Conservation (phyloP, 2,888 invertebrate species). For the Pinctada fucata region DNA sequence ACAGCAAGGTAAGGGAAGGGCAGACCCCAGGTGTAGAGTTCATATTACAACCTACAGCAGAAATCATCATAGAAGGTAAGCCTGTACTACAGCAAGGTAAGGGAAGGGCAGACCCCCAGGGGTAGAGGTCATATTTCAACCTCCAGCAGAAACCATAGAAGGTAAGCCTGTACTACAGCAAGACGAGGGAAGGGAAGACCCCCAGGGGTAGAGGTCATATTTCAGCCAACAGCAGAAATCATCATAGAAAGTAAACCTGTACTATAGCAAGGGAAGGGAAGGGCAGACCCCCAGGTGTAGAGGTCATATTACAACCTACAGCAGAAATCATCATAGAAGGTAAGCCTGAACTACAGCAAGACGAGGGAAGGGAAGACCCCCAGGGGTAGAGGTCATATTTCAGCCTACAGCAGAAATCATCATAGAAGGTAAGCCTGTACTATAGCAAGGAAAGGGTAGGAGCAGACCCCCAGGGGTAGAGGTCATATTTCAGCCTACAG, state of each 20-base stretch:
- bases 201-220: slow-evolving; percentile 45
- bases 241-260: slow-evolving; percentile 35
- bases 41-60: slow-evolving; percentile 46
- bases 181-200: slow-evolving; percentile 27
- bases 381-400: slow-evolving; percentile 47
- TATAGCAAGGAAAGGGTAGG: slow-evolving; percentile 35
- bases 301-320: no score
- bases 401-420: slow-evolving; percentile 45
- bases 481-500: slow-evolving; percentile 49
- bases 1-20: slow-evolving; percentile 24
- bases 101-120: no score
- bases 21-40: slow-evolving; percentile 41
- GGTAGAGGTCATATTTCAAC: no score
- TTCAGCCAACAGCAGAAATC: slow-evolving; percentile 47
- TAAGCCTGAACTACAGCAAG: no score
- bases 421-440: slow-evolving; percentile 35
- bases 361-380: slow-evolving; percentile 22
- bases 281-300: no score
- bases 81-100: no score
- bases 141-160: no score
- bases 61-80: slow-evolving; percentile 43
- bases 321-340: no score
- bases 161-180: no score
- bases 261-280: no score
- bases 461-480: slow-evolving; percentile 38